Conservation (phyloP, 2,113 vertebrate genomes). For the Nansenia antarctica region DNA sequence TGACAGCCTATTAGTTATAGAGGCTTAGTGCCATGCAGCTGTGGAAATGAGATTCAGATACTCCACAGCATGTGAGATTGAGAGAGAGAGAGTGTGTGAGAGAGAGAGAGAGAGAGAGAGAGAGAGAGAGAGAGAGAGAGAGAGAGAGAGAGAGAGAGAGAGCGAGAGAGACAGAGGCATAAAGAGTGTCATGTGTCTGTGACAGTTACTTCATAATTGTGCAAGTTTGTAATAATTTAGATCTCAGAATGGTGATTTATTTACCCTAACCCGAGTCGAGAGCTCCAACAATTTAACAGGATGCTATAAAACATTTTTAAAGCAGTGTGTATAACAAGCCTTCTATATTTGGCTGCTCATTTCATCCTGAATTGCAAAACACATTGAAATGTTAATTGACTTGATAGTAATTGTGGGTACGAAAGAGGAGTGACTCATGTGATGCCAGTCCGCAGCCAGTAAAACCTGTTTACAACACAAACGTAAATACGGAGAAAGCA, state of each 20-base stretch:
- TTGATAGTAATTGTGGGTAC: constrained; percentile 34
- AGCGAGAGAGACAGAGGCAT: too few species aligned
- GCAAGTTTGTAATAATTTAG: background rate
- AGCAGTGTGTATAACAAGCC: constrained; percentile 28
- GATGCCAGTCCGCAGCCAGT: constrained; percentile 34
- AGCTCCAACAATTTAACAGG: constrained; percentile 2
- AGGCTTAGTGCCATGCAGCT: background rate
- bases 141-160: background rate
- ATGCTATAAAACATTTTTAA: constrained; percentile 45
- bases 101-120: background rate
- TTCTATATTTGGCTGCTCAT: constrained; percentile 19
- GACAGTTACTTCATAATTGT: background rate
- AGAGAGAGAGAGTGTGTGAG: background rate
- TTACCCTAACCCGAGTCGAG: background rate
- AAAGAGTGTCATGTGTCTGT: too few species aligned
- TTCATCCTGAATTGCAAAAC: constrained; percentile 48
- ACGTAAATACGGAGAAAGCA: too few species aligned
- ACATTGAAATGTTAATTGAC: constrained; percentile 37
- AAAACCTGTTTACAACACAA: constrained; percentile 27
- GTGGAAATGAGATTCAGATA: constrained; percentile 27
- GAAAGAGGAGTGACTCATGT: constrained; percentile 22
- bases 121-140: background rate
- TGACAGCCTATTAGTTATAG: background rate
- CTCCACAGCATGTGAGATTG: constrained; percentile 12
- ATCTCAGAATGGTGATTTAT: background rate